Conservation (phyloP, 2,113 vertebrate species). For the Solea solea region DNA sequence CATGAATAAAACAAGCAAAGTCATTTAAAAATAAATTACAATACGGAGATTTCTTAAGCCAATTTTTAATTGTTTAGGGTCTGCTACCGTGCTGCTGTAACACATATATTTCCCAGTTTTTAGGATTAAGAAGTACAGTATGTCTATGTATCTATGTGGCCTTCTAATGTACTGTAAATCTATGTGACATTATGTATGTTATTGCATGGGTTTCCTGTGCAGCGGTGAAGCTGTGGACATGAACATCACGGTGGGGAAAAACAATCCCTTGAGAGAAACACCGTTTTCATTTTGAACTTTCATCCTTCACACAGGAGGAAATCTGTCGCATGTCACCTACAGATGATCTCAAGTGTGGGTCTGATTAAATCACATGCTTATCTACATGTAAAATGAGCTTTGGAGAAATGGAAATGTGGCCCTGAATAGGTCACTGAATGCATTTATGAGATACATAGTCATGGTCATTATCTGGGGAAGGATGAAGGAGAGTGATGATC, state of each 20-base stretch:
- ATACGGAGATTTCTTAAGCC: neutral
- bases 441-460: constrained; percentile 33
- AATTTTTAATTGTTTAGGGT: neutral
- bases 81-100: too few relatives aligned
- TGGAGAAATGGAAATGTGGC: constrained; percentile 37
- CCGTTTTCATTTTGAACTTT: constrained; percentile 54
- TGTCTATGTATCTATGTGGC: too few relatives aligned
- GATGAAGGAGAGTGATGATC: constrained; percentile 21
- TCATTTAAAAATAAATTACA: neutral
- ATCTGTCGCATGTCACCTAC: constrained; percentile 52
- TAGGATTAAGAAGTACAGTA: too few relatives aligned
- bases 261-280: constrained; percentile 32
- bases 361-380: constrained; percentile 71
- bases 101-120: too few relatives aligned
- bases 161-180: neutral
- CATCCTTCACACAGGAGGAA: constrained; percentile 46
- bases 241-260: constrained; percentile 30
- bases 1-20: constrained; percentile 5
- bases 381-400: constrained; percentile 69
- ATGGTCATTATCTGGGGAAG: constrained; percentile 49
- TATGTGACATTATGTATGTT: neutral
- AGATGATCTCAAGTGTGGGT: constrained; percentile 43
- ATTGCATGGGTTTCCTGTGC: constrained; percentile 11
- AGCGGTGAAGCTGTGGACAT: constrained; percentile 20
- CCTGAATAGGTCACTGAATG: constrained; percentile 38